Evolutionary conservation across 92 coral and sea anemone species (phyloP).

Genomic region (Umimayanthus chanpuru): DNA sequence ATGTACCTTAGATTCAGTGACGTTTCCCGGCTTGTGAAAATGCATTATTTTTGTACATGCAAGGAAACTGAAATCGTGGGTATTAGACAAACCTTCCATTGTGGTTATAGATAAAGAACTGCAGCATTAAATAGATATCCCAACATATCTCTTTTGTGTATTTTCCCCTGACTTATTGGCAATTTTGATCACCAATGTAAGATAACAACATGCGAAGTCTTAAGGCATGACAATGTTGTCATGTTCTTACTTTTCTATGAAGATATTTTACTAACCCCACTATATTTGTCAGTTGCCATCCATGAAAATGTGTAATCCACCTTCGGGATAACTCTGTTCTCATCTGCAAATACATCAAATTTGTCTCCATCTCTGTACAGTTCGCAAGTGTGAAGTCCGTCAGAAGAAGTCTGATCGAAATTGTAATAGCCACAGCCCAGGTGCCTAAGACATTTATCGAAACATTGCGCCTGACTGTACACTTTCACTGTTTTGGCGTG

Average conservation of each 20-base stretch:
- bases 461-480: constrained; percentile 20
- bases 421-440: constrained; percentile 30
- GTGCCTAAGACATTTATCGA: constrained; percentile 21
- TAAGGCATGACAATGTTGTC: not conserved
- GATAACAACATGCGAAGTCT: not conserved
- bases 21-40: no score
- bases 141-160: no score
- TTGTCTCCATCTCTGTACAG: not conserved
- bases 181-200: no score
- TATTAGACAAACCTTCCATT: no score
- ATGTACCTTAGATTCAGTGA: no score
- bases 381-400: constrained; percentile 26
- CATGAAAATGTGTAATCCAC: constrained; percentile 20
- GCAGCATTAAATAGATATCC: no score
- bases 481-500: constrained; percentile 9
- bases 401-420: constrained; percentile 10
- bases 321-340: not conserved
- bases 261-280: not conserved
- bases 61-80: no score
- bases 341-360: not conserved
- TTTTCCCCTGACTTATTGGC: no score
- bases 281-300: constrained; percentile 15
- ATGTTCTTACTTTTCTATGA: not conserved
- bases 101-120: no score
- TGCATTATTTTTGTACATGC: no score